phyloP scores from a whole-genome alignment of 2,113 vertebrate species.

The Hippocampus barbouri region DNA sequence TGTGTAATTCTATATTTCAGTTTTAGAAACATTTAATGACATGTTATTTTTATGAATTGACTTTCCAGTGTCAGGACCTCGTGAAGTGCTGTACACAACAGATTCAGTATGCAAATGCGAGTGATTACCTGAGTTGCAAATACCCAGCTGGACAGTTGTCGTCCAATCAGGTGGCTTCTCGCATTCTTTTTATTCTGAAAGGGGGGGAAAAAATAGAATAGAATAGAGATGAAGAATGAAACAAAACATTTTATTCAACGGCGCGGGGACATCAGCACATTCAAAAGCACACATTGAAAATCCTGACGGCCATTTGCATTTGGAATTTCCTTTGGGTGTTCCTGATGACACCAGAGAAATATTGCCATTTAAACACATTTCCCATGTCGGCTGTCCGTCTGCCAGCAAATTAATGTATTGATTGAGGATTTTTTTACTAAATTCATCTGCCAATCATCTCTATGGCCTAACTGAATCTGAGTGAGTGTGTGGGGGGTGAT shows the following conservation, averaged over 20 bases:
- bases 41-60: no score
- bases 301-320: conserved; percentile 9
- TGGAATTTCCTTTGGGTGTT: conserved; percentile 7
- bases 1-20: no score
- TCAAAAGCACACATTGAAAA: conserved; percentile 12
- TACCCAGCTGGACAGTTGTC: conserved; percentile 33
- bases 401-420: conserved; percentile 21
- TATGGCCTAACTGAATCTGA: conserved; percentile 15
- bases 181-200: conserved; percentile 10
- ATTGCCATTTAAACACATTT: conserved; percentile 5
- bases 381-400: background rate
- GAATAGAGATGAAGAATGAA: background rate
- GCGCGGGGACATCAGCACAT: background rate
- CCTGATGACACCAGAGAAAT: background rate
- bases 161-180: conserved; percentile 38
- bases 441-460: conserved; percentile 28
- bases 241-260: background rate
- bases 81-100: background rate
- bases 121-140: conserved; percentile 51
- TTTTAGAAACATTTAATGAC: no score
- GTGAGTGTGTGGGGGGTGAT: conserved; percentile 8
- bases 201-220: background rate
- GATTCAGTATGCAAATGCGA: conserved; percentile 63
- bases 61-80: no score
- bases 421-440: conserved; percentile 31